Percentiles rank a stretch among this genome's conserved stretches.
Evolutionary conservation across 2,113 vertebrate species (phyloP).

Genomic region (Rhinolophus sinicus): DNA sequence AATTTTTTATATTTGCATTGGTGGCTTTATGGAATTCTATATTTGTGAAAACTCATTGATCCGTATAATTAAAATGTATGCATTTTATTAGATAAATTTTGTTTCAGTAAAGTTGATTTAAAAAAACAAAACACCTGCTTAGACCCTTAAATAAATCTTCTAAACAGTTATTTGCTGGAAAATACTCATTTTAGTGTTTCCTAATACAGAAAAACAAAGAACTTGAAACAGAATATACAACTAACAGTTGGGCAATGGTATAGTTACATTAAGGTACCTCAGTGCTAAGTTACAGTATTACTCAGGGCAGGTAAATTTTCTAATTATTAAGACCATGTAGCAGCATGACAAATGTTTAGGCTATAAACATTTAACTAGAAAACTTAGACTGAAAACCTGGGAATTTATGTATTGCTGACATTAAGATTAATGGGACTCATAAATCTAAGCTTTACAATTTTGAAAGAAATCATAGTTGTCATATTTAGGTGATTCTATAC

Average conservation of each 20-base stretch:
- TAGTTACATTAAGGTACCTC: neutral
- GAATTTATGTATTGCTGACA: conserved; percentile 25
- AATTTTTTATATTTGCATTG: neutral
- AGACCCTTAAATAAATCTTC: neutral
- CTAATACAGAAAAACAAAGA: conserved; percentile 21
- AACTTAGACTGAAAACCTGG: neutral
- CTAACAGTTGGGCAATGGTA: neutral
- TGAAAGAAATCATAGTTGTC: neutral
- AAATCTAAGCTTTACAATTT: neutral
- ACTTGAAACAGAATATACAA: neutral
- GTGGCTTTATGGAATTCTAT: neutral
- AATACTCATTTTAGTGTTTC: conserved; percentile 37
- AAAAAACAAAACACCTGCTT: neutral
- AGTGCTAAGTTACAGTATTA: neutral
- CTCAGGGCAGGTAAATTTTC: neutral
- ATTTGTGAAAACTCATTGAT: neutral
- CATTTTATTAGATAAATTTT: neutral
- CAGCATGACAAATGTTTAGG: neutral
- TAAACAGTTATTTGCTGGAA: conserved; percentile 33
- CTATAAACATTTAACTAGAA: neutral
- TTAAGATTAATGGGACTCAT: conserved; percentile 21
- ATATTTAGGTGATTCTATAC: conserved; percentile 26
- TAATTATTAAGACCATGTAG: neutral
- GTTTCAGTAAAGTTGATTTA: neutral
- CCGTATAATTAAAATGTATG: neutral